Evolutionary conservation across 2,888 invertebrate species (phyloP).

Genomic region (Chaetogeoica ovagalla): DNA sequence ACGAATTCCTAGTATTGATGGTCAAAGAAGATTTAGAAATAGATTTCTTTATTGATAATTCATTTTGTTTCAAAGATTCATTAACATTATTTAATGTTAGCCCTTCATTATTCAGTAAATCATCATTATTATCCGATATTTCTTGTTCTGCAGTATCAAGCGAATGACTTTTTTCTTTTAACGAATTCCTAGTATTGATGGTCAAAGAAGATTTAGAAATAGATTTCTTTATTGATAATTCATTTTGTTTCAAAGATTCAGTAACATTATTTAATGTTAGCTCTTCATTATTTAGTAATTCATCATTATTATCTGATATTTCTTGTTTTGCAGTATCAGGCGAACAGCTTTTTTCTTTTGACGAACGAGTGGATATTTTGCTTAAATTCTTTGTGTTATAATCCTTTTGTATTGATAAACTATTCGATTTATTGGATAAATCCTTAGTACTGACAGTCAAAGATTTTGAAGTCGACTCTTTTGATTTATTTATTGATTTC

Average conservation of each 20-base stretch:
- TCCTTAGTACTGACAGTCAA: not conserved
- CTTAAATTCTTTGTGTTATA: not conserved
- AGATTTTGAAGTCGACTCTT: not conserved
- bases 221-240: no score
- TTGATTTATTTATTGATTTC: not conserved
- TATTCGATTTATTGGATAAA: not conserved
- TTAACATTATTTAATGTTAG: not conserved
- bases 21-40: not conserved
- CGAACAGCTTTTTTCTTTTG: not conserved
- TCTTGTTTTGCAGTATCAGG: not conserved
- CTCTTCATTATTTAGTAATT: not conserved
- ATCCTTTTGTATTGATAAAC: not conserved
- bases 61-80: not conserved
- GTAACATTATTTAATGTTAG: not conserved
- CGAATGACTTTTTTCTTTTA: not conserved
- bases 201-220: no score
- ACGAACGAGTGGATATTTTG: not conserved
- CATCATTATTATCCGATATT: not conserved
- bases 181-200: not conserved
- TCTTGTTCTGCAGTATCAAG: not conserved
- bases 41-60: not conserved
- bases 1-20: not conserved
- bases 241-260: not conserved
- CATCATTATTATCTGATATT: not conserved
- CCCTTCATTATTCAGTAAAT: not conserved